A percentile compares a stretch with the other conserved stretches of the same genome.
Conservation (phyloP, 1,140 invertebrate species). For the Solenopsis fugax region DNA sequence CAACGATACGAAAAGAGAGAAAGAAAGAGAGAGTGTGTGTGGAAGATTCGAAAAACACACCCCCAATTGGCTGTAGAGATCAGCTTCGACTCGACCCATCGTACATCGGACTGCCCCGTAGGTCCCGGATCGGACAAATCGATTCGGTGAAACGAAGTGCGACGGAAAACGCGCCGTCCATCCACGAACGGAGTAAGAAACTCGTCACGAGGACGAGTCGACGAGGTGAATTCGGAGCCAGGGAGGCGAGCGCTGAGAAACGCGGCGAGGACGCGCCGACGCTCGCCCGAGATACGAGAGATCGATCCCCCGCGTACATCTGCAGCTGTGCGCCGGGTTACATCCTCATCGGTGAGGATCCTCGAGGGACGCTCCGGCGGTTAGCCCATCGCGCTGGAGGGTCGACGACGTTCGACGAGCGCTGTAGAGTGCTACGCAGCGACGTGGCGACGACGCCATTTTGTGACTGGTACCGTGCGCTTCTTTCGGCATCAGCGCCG, state of each 20-base stretch:
- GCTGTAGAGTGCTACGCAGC: slow-evolving; percentile 73
- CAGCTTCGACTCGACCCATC: neutral
- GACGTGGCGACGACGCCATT: slow-evolving; percentile 80
- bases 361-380: slow-evolving; percentile 41
- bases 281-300: neutral
- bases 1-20: neutral
- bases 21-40: neutral
- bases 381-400: slow-evolving; percentile 77
- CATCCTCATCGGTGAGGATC: slow-evolving; percentile 36
- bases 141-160: slow-evolving; percentile 22
- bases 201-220: neutral
- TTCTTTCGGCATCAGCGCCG: slow-evolving; percentile 64
- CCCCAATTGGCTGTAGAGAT: neutral
- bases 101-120: neutral
- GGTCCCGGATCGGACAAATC: neutral
- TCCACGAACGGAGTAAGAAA: neutral
- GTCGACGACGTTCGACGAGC: slow-evolving; percentile 68
- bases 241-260: neutral
- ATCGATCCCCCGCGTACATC: slow-evolving; percentile 42
- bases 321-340: slow-evolving; percentile 35
- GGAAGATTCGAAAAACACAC: neutral
- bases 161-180: neutral
- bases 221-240: neutral
- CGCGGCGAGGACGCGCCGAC: slow-evolving; percentile 13
- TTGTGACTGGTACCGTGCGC: slow-evolving; percentile 77